These are phyloP conservation scores for Thomomys bottae DNA, from an alignment of 2,113 vertebrate genomes.

Conservation along the genomic window DNA sequence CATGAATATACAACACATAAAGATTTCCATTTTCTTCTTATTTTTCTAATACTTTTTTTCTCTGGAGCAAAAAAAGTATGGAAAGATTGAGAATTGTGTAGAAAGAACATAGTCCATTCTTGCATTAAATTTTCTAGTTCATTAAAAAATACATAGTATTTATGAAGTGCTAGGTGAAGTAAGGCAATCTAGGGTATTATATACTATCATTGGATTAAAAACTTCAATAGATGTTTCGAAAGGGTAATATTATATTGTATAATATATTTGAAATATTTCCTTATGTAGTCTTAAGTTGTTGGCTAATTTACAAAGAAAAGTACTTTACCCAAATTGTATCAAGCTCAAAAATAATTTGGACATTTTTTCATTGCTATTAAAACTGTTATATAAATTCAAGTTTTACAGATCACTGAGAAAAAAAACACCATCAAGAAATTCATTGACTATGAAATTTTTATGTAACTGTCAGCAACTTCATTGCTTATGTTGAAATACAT, in stretches of 20 bases:
- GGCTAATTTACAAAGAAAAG: not conserved
- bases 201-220: not conserved
- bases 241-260: not conserved
- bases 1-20: not conserved
- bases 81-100: not conserved
- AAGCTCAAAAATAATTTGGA: not conserved
- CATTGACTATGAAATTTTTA: not conserved
- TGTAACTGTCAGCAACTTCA: not conserved
- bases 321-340: not conserved
- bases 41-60: not conserved
- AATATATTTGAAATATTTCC: conserved; percentile 32
- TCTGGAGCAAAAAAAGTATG: too few species aligned
- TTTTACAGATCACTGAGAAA: not conserved
- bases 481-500: too few species aligned
- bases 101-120: not conserved
- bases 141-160: not conserved
- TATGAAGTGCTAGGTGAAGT: not conserved
- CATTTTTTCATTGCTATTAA: not conserved
- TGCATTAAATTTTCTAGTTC: not conserved
- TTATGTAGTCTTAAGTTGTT: not conserved
- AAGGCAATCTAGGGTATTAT: not conserved
- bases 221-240: too few species aligned
- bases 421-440: not conserved
- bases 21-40: not conserved
- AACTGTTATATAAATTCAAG: not conserved